Base-by-base conservation (phyloP, 2,888 invertebrate species). In the Poecilus cupreus region DNA sequence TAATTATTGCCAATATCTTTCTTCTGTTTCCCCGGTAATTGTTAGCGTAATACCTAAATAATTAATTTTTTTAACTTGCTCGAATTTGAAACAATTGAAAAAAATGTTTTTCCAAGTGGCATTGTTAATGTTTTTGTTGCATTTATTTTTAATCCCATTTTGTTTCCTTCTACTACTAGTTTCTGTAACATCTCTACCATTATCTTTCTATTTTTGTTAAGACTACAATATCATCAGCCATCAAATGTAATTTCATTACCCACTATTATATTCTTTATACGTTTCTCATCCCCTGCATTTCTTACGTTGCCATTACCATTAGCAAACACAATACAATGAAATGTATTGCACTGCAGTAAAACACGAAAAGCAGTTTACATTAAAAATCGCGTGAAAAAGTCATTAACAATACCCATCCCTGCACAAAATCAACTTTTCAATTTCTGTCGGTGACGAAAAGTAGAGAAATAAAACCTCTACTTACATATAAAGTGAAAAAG, bases 401-500 rank as follows among this genome's bases (percentile, higher is more conserved):
- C 54, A 10, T 54, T 54, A 54, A 11, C 20, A 54, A 54, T 54
- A 54, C 54, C 2, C 49, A 49, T 49, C 49, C 46, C 13, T 8
- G 8, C 6, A 18, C 8, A 18, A 51, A 51, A 51, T 51, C 20
- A 51, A 51, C 13, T 60, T 60, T 60, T 60, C 60, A 60, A 60
- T 60, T 60, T 54, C 60, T 26, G 10, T 8, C 39, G 39, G 11
- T n/a, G 43, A 32, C 13, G 64, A 16, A n/a, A 32, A 64, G 22
- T 16, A 32, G 22, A 39, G 22, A 70, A 70, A 70, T 70, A 70
- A 70, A 72, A 72, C 46, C 72, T 6, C 72, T 72, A 72, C 46
- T 72, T 72, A 72, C 72, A 72, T 72, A 72, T 72, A 72, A 72
- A 72, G 72, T 72, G 72, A 72, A 72, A 72, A 72, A 72, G 72